Evolutionary conservation across 2,888 invertebrate species (phyloP).

Genomic region (Lasioglossum malachurum): DNA sequence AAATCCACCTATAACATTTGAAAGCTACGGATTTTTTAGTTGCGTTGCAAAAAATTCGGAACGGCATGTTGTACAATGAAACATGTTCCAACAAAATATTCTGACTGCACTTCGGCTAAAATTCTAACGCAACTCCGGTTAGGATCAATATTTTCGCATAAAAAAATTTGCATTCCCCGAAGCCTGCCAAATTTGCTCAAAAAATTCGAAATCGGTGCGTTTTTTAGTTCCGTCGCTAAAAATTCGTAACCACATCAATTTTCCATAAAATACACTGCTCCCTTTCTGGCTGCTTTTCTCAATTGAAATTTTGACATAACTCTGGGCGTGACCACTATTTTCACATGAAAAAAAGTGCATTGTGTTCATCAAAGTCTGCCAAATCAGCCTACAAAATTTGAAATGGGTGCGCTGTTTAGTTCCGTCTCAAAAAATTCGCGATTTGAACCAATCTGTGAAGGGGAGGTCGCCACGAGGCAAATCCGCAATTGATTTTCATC

Average conservation of each 20-base stretch:
- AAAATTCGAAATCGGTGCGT: background rate
- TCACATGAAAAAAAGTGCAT: background rate
- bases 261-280: background rate
- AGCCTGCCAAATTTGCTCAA: background rate
- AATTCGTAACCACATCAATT: background rate
- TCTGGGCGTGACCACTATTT: background rate
- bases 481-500: slow-evolving; percentile 60
- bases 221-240: background rate
- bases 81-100: background rate
- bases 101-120: background rate
- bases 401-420: background rate
- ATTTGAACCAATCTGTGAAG: background rate
- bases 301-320: background rate
- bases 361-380: accelerated
- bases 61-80: background rate
- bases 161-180: background rate
- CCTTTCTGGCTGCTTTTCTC: background rate
- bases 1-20: background rate
- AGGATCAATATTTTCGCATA: background rate
- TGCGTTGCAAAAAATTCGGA: background rate
- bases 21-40: background rate
- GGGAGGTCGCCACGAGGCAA: background rate
- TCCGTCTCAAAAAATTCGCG: background rate
- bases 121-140: background rate
- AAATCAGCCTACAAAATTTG: background rate